Evolutionary conservation across 1,140 invertebrate genomes (phyloP).

Genomic region (Dermatophagoides farinae): DNA sequence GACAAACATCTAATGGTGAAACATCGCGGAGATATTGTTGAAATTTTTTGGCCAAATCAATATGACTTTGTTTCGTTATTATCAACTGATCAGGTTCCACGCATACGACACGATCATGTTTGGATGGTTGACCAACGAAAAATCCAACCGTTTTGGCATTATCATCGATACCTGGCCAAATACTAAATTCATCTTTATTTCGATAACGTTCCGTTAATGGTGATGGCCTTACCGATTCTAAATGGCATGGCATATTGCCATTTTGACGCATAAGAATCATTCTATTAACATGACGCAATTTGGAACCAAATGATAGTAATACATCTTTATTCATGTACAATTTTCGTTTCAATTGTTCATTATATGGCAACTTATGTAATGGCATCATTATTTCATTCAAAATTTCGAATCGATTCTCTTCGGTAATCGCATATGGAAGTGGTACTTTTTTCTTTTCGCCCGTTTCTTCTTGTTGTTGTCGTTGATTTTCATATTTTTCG

Average conservation of each 20-base stretch:
- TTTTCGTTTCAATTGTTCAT: constrained; percentile 14
- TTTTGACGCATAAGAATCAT: constrained; percentile 2
- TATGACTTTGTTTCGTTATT: constrained; percentile 25
- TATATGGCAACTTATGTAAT: not conserved
- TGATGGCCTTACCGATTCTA: constrained; percentile 14
- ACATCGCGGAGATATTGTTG: constrained; percentile 16
- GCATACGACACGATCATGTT: constrained; percentile 22
- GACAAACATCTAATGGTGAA: constrained; percentile 11
- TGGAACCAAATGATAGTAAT: constrained; percentile 10
- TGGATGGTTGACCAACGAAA: constrained; percentile 23
- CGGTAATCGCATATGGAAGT: constrained; percentile 8
- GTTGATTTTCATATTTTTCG: not conserved
- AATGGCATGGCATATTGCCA: constrained; percentile 16
- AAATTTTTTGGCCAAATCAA: constrained; percentile 24
- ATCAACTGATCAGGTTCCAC: constrained; percentile 24
- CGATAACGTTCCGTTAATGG: constrained; percentile 26
- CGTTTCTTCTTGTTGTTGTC: not conserved
- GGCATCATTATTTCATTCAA: constrained; percentile 11
- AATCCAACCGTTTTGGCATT: constrained; percentile 30
- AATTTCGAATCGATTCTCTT: constrained; percentile 10
- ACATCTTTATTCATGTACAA: not conserved
- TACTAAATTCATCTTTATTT: constrained; percentile 31
- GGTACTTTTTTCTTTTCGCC: constrained; percentile 10
- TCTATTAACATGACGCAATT: constrained; percentile 5
- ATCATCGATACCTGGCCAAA: constrained; percentile 27